Conservation (phyloP, 2,797 vertebrate species). For the Sebastes diaconus region DNA sequence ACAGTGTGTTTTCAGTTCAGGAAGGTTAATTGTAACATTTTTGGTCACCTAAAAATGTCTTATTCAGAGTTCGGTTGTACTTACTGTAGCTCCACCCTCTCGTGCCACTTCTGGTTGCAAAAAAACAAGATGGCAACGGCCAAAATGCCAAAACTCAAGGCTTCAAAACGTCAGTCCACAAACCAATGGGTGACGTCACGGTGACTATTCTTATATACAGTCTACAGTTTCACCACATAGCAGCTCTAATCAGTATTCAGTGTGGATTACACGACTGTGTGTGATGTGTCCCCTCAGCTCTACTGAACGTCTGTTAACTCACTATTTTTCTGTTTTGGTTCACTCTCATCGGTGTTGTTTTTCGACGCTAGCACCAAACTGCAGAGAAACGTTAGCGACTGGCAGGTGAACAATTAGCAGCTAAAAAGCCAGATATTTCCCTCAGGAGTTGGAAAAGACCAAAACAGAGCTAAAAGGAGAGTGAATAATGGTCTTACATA, state of each 20-base stretch:
- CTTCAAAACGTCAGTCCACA: no score
- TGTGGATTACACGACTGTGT: neutral
- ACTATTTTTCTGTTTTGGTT: neutral
- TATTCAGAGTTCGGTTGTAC: no score
- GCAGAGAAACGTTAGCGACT: no score
- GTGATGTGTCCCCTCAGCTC: neutral
- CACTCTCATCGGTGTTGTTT: neutral
- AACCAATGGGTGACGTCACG: no score
- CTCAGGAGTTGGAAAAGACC: neutral
- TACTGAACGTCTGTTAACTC: neutral
- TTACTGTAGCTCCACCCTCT: no score
- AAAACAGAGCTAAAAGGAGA: neutral
- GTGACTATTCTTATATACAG: no score
- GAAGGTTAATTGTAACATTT: accelerated
- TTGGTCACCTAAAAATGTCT: no score
- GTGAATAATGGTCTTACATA: neutral
- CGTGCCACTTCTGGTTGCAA: no score
- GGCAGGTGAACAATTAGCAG: no score
- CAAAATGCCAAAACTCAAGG: no score
- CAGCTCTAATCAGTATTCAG: neutral
- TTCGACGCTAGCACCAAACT: no score
- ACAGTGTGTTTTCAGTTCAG: accelerated
- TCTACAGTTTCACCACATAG: neutral
- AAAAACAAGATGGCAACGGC: no score
- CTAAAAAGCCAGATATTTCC: neutral